These are phyloP conservation scores for Liolophura sinensis DNA, from an alignment of 1,140 invertebrate species.

Conservation along the genomic window DNA sequence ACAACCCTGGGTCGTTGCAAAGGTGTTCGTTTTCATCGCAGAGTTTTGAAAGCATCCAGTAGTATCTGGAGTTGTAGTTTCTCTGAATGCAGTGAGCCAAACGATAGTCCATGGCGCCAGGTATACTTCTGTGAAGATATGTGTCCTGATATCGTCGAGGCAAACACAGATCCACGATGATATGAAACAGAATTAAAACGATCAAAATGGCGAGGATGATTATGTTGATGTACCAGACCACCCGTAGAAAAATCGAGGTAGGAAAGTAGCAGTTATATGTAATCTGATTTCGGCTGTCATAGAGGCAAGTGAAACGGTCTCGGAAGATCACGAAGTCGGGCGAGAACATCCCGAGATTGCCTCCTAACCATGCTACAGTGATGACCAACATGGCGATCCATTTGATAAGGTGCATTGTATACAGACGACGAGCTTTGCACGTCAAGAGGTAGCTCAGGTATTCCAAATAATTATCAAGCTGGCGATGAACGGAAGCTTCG, in stretches of 20 bases:
- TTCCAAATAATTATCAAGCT: conserved; percentile 21
- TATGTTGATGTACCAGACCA: conserved; percentile 22
- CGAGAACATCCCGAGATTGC: background rate
- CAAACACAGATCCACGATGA: conserved; percentile 11
- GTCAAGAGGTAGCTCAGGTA: conserved; percentile 3
- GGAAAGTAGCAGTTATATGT: conserved; percentile 12
- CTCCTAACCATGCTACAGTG: too few species aligned
- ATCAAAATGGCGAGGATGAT: conserved; percentile 6
- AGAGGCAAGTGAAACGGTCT: conserved; percentile 13
- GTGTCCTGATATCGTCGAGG: background rate
- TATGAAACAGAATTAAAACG: conserved; percentile 3
- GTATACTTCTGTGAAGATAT: conserved; percentile 14
- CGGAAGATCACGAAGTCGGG: conserved; percentile 12
- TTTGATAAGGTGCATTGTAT: too few species aligned
- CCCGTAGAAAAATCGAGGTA: conserved; percentile 17
- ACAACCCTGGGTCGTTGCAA: conserved; percentile 12
- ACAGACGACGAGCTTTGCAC: too few species aligned
- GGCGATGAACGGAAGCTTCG: conserved; percentile 11
- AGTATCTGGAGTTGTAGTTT: conserved; percentile 9
- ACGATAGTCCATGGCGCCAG: conserved; percentile 17
- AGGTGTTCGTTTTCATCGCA: conserved; percentile 19
- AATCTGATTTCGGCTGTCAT: background rate
- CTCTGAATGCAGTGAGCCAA: conserved; percentile 14
- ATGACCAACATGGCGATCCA: too few species aligned
- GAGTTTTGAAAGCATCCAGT: conserved; percentile 10